phyloP scores from a whole-genome alignment of 2,113 vertebrate genomes.

The Nycticryphes semicollaris region DNA sequence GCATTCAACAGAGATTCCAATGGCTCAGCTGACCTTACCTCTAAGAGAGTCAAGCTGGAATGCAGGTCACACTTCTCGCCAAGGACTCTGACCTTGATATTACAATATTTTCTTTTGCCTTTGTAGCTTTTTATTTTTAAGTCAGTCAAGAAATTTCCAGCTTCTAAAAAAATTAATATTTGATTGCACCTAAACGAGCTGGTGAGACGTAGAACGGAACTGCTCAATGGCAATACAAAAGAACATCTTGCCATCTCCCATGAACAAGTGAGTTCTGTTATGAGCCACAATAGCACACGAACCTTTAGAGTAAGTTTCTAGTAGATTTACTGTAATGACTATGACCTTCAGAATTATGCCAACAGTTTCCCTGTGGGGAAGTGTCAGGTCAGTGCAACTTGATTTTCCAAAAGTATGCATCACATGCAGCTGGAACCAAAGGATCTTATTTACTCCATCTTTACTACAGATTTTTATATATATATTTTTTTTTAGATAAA shows the following conservation, averaged over 20 bases:
- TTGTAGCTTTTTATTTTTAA: background rate
- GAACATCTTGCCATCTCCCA: background rate
- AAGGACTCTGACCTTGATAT: background rate
- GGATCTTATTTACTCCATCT: slow-evolving; percentile 31
- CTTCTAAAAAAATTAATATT: background rate
- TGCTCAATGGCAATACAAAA: background rate
- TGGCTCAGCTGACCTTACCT: background rate
- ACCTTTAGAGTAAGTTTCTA: slow-evolving; percentile 61
- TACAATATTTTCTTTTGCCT: background rate
- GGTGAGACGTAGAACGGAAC: background rate
- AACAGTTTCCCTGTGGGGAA: slow-evolving; percentile 58
- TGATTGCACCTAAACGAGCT: background rate
- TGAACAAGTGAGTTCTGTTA: background rate
- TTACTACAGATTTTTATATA: background rate
- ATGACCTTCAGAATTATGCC: slow-evolving; percentile 61
- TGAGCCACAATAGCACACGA: slow-evolving; percentile 12
- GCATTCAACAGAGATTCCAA: background rate
- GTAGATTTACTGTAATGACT: slow-evolving; percentile 57
- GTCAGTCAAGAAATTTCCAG: background rate
- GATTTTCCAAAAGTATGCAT: slow-evolving; percentile 19
- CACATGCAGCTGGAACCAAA: background rate
- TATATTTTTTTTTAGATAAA: background rate
- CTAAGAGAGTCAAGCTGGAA: background rate
- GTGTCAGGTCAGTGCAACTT: slow-evolving; percentile 30
- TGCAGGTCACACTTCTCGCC: background rate